Evolutionary conservation across 2,797 vertebrate species (phyloP).

Genomic region (Labeo calbasu): DNA sequence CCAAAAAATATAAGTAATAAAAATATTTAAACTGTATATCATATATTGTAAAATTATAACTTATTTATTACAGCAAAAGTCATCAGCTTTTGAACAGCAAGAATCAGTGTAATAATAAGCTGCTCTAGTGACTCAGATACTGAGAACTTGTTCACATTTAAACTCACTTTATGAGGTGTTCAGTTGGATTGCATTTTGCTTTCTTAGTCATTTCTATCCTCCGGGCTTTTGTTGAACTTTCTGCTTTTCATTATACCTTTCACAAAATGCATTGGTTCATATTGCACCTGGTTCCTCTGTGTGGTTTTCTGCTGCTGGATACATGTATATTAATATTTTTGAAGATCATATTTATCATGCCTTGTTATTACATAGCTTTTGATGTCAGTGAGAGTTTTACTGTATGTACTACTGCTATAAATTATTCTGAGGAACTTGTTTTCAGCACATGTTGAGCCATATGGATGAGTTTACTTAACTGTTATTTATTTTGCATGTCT

Average conservation of each 20-base stretch:
- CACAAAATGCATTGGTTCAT: neutral
- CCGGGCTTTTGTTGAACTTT: constrained; percentile 10
- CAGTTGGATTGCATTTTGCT: neutral
- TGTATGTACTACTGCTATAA: constrained; percentile 33
- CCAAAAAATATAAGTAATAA: neutral
- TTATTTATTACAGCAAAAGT: neutral
- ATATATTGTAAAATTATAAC: neutral
- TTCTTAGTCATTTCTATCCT: constrained; percentile 20
- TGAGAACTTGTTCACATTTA: constrained; percentile 23
- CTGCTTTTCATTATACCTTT: constrained; percentile 6
- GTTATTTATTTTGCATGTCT: constrained; percentile 15
- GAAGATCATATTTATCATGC: neutral
- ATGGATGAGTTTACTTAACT: constrained; percentile 12
- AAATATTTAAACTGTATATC: neutral
- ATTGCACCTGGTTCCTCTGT: neutral
- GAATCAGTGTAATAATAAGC: neutral
- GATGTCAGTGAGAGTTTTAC: constrained; percentile 28
- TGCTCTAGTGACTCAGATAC: constrained; percentile 10
- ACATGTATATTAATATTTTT: neutral
- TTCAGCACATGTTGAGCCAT: constrained; percentile 43
- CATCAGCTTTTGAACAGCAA: neutral
- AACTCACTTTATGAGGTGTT: constrained; percentile 35
- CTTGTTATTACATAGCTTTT: constrained; percentile 10
- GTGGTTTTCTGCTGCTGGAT: neutral
- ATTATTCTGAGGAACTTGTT: constrained; percentile 42